phyloP scores from a whole-genome alignment of 1,140 invertebrate species.

The Oncopeltus fasciatus region DNA sequence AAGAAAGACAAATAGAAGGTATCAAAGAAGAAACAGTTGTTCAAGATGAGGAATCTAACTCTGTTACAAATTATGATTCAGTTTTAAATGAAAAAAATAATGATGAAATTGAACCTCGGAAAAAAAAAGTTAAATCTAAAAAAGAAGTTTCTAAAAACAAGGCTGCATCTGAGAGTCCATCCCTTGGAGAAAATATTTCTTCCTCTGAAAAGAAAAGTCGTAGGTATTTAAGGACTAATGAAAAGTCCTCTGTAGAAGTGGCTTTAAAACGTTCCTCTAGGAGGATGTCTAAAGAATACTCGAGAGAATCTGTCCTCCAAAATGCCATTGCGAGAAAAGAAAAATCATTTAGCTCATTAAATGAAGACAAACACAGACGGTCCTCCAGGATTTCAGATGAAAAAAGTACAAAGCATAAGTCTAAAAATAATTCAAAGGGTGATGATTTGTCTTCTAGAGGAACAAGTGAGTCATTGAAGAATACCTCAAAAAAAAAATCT shows the following conservation, averaged over 20 bases:
- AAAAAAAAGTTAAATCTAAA: not conserved
- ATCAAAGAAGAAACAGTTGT: not conserved
- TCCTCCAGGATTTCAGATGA: conserved; percentile 16
- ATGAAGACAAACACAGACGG: conserved; percentile 19
- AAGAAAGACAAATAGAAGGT: not conserved
- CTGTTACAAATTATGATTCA: not conserved
- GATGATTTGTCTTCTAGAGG: not conserved
- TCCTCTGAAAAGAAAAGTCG: conserved; percentile 1
- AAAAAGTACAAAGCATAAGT: not conserved
- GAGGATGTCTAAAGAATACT: conserved; percentile 25
- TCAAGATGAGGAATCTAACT: not conserved
- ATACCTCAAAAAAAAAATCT: not conserved
- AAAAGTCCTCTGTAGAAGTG: conserved; percentile 5
- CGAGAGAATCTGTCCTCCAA: conserved; percentile 27
- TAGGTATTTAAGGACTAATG: not conserved
- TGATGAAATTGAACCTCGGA: not conserved
- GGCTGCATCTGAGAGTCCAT: not conserved
- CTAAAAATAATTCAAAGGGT: not conserved
- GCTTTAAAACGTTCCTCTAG: conserved; percentile 26
- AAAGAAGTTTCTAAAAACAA: not conserved
- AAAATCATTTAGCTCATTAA: conserved; percentile 27
- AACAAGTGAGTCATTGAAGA: not conserved
- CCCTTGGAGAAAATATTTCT: not conserved
- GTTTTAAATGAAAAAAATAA: not conserved
- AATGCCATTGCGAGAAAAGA: conserved; percentile 30